Conservation (phyloP, 2,113 vertebrate species). For the Phainopepla nitens region DNA sequence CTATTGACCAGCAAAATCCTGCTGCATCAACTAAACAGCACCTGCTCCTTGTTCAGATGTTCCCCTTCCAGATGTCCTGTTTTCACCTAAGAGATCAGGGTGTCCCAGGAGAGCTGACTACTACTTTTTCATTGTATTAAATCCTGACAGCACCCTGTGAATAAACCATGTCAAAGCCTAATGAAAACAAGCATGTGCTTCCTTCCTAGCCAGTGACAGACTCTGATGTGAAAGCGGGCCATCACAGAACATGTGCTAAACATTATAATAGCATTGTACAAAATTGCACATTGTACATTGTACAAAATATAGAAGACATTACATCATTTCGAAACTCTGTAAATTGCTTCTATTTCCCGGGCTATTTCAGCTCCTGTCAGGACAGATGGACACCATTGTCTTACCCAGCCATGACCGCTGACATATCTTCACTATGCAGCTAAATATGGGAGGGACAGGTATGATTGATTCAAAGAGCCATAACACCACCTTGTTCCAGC, state of each 20-base stretch:
- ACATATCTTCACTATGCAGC: background rate
- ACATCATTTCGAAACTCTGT: background rate
- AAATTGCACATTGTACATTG: background rate
- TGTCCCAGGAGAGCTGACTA: background rate
- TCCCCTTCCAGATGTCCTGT: slow-evolving; percentile 1
- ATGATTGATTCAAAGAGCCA: background rate
- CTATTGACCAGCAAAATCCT: background rate
- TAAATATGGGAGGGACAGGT: background rate
- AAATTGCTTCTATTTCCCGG: background rate
- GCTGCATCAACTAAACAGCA: slow-evolving; percentile 42
- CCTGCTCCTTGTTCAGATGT: background rate
- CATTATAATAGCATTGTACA: background rate
- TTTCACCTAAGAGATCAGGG: background rate
- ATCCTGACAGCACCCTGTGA: background rate
- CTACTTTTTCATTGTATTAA: background rate
- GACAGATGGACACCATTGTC: background rate
- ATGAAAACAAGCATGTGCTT: slow-evolving; percentile 15
- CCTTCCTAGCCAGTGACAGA: background rate
- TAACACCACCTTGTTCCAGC: background rate
- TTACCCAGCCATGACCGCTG: rapidly evolving
- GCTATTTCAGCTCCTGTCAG: background rate
- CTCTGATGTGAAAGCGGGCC: background rate
- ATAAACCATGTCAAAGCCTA: background rate
- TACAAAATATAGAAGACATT: background rate
- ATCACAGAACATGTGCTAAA: background rate